These are phyloP conservation scores for Carassius carassius DNA, from an alignment of 2,113 vertebrate genomes.

Conservation along the genomic window DNA sequence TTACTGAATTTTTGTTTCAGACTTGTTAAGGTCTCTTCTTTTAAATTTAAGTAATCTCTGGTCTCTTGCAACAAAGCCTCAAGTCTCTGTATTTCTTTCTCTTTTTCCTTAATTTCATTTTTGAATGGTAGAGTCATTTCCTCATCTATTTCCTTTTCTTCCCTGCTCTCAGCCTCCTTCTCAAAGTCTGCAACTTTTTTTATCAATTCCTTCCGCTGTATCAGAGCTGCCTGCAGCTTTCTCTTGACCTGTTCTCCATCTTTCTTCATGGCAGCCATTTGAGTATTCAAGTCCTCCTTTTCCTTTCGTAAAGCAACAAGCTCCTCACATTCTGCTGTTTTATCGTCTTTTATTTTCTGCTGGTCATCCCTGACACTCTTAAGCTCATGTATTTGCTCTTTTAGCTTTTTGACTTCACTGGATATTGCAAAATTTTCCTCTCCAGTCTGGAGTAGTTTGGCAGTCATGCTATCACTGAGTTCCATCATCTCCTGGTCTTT, in stretches of 20 bases:
- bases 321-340: constrained; percentile 57
- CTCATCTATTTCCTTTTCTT: constrained; percentile 53
- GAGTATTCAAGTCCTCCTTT: constrained; percentile 67
- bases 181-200: constrained; percentile 82
- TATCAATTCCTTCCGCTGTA: constrained; percentile 88
- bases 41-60: constrained; percentile 70
- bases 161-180: constrained; percentile 64
- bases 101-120: constrained; percentile 56
- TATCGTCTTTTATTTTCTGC: constrained; percentile 41
- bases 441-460: constrained; percentile 85
- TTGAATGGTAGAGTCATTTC: constrained; percentile 36
- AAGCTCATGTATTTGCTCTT: constrained; percentile 77
- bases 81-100: constrained; percentile 68
- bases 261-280: constrained; percentile 78
- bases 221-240: constrained; percentile 87
- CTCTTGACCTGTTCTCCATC: constrained; percentile 79
- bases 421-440: constrained; percentile 84
- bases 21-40: constrained; percentile 67
- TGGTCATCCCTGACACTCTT: constrained; percentile 69
- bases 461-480: constrained; percentile 82
- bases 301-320: constrained; percentile 61
- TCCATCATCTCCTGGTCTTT: constrained; percentile 84
- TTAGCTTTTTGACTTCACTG: constrained; percentile 82
- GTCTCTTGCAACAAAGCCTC: constrained; percentile 76
- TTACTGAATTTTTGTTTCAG: constrained; percentile 70